phyloP scores from a whole-genome alignment of 2,888 invertebrate genomes.

The Entomobrya proxima region DNA sequence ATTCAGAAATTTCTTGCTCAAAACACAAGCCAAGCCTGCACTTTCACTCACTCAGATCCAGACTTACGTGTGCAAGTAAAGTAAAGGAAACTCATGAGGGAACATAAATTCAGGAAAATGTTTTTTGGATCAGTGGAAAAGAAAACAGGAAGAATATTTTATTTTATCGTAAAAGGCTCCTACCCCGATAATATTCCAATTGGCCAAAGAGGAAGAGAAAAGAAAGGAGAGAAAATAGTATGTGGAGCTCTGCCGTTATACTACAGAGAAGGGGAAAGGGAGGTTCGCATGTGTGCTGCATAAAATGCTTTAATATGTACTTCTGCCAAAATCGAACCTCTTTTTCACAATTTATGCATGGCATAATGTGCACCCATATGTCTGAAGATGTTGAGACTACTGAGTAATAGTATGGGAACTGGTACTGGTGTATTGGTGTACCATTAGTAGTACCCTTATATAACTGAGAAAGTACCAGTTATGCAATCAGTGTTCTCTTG shows the following conservation, averaged over 20 bases:
- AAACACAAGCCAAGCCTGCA: neutral
- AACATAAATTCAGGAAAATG: constrained; percentile 48
- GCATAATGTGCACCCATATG: constrained; percentile 20
- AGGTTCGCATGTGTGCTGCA: neutral
- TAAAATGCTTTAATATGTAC: neutral
- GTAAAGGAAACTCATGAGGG: neutral
- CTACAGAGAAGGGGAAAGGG: neutral
- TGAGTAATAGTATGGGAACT: neutral
- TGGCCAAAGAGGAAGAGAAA: constrained; percentile 6
- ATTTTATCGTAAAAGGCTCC: neutral
- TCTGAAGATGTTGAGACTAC: neutral
- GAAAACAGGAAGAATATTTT: constrained; percentile 64
- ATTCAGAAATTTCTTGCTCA: neutral
- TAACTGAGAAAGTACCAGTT: constrained; percentile 7
- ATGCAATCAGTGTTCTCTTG: constrained; percentile 38
- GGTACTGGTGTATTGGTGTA: too few relatives aligned
- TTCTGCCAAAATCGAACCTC: constrained; percentile 32
- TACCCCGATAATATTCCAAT: constrained; percentile 36
- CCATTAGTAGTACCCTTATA: neutral
- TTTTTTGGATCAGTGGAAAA: constrained; percentile 48
- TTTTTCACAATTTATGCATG: constrained; percentile 47
- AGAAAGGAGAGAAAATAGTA: neutral
- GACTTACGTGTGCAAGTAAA: neutral
- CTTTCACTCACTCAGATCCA: neutral
- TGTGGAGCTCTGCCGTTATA: neutral